Base-by-base conservation (phyloP, 2,888 invertebrate species). In the Platynereis dumerilii region DNA sequence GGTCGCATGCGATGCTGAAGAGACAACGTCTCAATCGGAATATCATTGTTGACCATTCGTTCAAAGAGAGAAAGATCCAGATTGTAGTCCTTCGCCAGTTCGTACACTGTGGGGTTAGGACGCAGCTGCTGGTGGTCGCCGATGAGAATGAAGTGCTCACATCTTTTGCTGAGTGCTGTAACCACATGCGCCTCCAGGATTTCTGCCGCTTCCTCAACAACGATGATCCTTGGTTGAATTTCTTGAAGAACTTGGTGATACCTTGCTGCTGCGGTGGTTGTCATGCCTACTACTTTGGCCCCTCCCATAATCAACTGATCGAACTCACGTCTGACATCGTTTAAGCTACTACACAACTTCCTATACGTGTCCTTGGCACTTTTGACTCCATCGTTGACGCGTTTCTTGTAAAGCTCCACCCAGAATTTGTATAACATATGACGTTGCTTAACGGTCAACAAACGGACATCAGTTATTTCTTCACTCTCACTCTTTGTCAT, bases 121-220 rank as follows among this genome's bases (percentile, higher is more conserved):
- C 90, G 86, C 0, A 94, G 85, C 78, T 94, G 94, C 78, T 91
- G 88, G 80, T 94, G 93, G 81, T 94, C 93, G 54, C 83, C 94
- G 69, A 94, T 92, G 20, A 94, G 87, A 76, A 95, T 91, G 0
- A 93, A 87, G 80, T 95, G 94, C 79, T 94, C 86, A 70, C 92
- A 91, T 57, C 88, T 83, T 28, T 87, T 82, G 0, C 91, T 91
- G 22, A 94, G 84, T 0, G 92, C 89, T 0, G 91, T 90, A 0
- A 93, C 85, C 20, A 93, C 88, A 78, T 94, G 94, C 0, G 91
- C 88, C 80, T 95, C 95, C 42, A 93, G 83, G 0, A 94, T 91
- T 85, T 94, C 93, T 0, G 93, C 94, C 0, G 94, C 94, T 85
- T 95, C 95, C 82, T 95, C 94, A 0, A 94, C 91, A 20, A 87